Evolutionary conservation across 2,797 vertebrate genomes (phyloP).

Genomic region (Philypnodon macrostomus): DNA sequence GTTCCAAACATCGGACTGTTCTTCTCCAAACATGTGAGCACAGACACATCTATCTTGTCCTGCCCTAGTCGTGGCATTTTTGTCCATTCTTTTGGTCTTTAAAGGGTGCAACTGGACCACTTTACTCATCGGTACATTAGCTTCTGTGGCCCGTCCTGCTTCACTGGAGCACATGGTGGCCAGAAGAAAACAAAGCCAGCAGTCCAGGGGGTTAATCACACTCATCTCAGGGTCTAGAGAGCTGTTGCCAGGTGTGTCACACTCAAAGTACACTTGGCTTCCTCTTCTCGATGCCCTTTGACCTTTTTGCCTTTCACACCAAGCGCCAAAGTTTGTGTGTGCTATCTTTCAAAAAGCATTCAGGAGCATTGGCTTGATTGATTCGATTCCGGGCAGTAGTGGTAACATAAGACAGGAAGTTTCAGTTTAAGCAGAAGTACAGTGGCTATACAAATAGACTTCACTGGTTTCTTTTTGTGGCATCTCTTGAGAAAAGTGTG

Average conservation of each 20-base stretch:
- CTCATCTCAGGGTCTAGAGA: conserved; percentile 45
- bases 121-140: conserved; percentile 52
- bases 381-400: conserved; percentile 22
- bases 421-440: conserved; percentile 1
- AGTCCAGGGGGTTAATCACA: conserved; percentile 61
- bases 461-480: background rate
- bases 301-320: conserved; percentile 43
- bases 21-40: conserved; percentile 20
- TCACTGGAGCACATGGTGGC: conserved; percentile 53
- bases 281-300: conserved; percentile 48
- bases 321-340: conserved; percentile 10
- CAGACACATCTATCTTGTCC: conserved; percentile 38
- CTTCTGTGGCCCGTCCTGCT: conserved; percentile 44
- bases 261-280: conserved; percentile 52
- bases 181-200: conserved; percentile 53
- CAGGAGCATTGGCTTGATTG: conserved; percentile 12
- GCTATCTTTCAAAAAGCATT: conserved; percentile 1
- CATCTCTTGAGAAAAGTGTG: background rate
- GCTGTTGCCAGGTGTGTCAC: conserved; percentile 60
- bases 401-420: conserved; percentile 16
- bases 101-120: conserved; percentile 41
- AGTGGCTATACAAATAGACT: background rate
- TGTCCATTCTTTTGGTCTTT: conserved; percentile 19
- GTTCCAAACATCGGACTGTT: conserved; percentile 32
- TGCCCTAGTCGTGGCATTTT: conserved; percentile 14